Evolutionary conservation across 2,797 vertebrate genomes (phyloP), one percentile per base, ranked within the genome.

Genomic region (Salmo trutta): DNA sequence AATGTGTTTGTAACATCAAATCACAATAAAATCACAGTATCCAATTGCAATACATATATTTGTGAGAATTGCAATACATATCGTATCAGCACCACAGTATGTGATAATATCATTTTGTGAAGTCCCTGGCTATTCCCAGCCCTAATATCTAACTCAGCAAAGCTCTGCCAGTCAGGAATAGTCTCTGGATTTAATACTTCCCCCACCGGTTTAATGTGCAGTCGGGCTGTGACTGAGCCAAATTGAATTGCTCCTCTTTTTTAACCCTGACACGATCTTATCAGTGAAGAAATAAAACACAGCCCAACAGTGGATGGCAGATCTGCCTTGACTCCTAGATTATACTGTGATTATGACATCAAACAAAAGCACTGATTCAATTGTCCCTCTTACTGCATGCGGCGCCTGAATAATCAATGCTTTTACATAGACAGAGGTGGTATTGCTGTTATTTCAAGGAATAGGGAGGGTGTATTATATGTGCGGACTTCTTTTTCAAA

Each of bases 1-100:
- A 47, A 47, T 7, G 7, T 36, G 36, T 36, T 36, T 36, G 31
- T 31, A 36, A 36, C 6, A 7, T 36, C 6, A 36, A 36, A 36
- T 36, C 33, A 5, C 33, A 33, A 29, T 2, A 29, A 33, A 33
- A 33, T 41, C 41, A 10, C 41, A 47, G 41, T 47, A 47, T 47
- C 41, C 0, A n/a, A 47, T 47, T 82, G 77, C 85, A 88, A 83
- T 16, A 76, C 62, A 52, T 77, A 74, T 79, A 74, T 83, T 84
- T 75, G 79, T 74, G 73, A 12, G 36, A 65, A 56, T n/a, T 1
- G 2, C 10, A 3, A 47, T 47, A 47, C 41, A 47, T 12, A 47
- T 47, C 10, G 10, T 47, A 47, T 47, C n/a, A 17, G 41, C 41
- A 47, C 41, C 56, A 59, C 19, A 21, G n/a, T 79, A 74, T 86